phyloP scores from a whole-genome alignment of 2,113 vertebrate species.

The Oceanodroma tethys region DNA sequence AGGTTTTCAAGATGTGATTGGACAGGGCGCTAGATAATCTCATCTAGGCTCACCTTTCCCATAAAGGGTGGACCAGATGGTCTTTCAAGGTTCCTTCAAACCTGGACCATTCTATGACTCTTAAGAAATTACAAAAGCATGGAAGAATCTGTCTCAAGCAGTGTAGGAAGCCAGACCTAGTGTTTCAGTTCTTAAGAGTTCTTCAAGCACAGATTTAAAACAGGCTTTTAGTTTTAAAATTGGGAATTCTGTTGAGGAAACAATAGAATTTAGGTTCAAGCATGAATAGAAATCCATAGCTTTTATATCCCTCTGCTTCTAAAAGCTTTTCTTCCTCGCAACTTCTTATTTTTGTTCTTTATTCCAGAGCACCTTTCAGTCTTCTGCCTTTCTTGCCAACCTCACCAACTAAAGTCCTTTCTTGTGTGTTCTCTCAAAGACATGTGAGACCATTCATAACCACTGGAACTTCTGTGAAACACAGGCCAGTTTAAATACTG shows the following conservation, averaged over 20 bases:
- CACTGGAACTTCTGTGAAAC: background rate
- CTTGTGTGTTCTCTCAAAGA: background rate
- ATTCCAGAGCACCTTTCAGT: background rate
- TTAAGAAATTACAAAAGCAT: background rate
- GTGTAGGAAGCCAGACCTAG: background rate
- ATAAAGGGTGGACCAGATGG: too few species aligned
- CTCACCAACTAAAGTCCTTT: background rate
- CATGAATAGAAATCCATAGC: background rate
- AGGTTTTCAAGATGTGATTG: background rate
- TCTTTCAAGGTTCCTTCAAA: background rate
- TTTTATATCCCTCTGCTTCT: background rate
- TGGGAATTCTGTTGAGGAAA: background rate
- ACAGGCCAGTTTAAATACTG: background rate
- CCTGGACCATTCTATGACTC: background rate
- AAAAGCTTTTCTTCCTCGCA: background rate
- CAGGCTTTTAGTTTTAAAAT: background rate
- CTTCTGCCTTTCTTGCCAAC: background rate
- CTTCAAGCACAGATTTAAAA: background rate
- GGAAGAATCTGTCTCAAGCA: background rate
- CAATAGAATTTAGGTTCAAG: background rate
- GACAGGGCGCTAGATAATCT: background rate
- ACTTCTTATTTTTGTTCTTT: background rate
- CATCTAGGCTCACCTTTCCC: background rate
- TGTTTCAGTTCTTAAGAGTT: background rate
- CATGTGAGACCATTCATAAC: fast-evolving